Percentiles rank a stretch among this genome's conserved stretches.
phyloP scores from a whole-genome alignment of 2,888 invertebrate genomes.

The Eupithecia pulchellata region DNA sequence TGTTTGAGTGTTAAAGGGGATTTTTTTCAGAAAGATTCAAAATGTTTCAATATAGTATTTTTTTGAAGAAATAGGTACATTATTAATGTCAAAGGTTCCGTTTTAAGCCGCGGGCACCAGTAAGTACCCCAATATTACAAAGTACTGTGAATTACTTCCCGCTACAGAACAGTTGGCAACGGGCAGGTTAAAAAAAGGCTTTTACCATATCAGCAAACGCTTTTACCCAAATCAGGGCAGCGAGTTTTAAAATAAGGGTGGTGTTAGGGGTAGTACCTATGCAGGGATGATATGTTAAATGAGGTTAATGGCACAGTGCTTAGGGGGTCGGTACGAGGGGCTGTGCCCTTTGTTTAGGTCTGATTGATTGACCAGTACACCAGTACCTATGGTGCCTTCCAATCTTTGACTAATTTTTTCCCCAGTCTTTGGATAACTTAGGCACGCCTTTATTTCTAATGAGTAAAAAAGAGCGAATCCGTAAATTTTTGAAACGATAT shows the following conservation, averaged over 20 bases:
- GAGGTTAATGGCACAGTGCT: conserved; percentile 67
- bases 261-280: conserved; percentile 28
- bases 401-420: neutral
- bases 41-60: neutral
- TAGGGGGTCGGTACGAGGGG: conserved; percentile 39
- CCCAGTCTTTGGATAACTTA: neutral
- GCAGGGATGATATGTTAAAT: conserved; percentile 55
- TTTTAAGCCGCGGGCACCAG: neutral
- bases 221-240: conserved; percentile 25
- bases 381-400: neutral
- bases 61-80: neutral
- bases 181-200: neutral
- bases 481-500: neutral
- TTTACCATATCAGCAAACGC: conserved; percentile 15
- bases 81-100: neutral
- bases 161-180: neutral
- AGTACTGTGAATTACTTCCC: neutral
- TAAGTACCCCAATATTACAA: neutral
- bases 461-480: neutral
- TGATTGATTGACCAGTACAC: conserved; percentile 50
- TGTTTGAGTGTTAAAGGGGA: neutral
- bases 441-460: neutral
- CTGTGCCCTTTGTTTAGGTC: conserved; percentile 52
- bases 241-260: conserved; percentile 30
- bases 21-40: neutral